phyloP scores from a whole-genome alignment of 2,888 invertebrate genomes.

The Caenorhabditis imperialis region DNA sequence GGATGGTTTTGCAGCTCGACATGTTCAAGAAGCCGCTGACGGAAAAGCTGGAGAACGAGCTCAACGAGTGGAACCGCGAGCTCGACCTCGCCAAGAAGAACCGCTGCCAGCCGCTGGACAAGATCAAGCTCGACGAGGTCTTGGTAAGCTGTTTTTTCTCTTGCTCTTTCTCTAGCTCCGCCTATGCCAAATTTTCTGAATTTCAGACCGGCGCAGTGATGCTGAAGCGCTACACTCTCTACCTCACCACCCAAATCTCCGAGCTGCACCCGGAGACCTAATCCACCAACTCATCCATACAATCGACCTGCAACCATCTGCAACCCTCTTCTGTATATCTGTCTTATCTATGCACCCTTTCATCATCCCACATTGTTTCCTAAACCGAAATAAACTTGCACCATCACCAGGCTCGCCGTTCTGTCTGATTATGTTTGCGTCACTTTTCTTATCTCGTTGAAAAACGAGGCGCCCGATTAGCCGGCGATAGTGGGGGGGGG shows the following conservation, averaged over 20 bases:
- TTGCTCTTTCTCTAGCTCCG: not conserved
- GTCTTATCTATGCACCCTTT: too few species aligned
- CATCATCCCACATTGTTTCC: too few species aligned
- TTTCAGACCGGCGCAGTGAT: slow-evolving; percentile 4
- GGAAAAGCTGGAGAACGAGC: not conserved
- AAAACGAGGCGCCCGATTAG: too few species aligned
- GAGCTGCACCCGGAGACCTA: slow-evolving; percentile 11
- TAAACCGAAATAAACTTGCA: too few species aligned
- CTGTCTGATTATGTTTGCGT: too few species aligned
- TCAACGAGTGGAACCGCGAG: slow-evolving; percentile 14
- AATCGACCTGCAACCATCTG: too few species aligned
- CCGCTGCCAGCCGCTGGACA: not conserved
- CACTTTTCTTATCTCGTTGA: too few species aligned
- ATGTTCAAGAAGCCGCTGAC: not conserved
- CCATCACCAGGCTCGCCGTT: too few species aligned
- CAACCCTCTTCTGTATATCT: too few species aligned
- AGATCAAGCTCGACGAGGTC: slow-evolving; percentile 3
- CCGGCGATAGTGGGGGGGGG: too few species aligned
- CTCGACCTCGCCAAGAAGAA: not conserved
- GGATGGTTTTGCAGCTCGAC: not conserved
- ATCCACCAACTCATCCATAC: too few species aligned
- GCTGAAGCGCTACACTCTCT: slow-evolving; percentile 24
- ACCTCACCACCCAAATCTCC: slow-evolving; percentile 15
- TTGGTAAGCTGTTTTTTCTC: too few species aligned
- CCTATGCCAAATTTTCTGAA: not conserved